Conservation (phyloP, 2,797 vertebrate genomes). For the Hippopotamyrus pictus region DNA sequence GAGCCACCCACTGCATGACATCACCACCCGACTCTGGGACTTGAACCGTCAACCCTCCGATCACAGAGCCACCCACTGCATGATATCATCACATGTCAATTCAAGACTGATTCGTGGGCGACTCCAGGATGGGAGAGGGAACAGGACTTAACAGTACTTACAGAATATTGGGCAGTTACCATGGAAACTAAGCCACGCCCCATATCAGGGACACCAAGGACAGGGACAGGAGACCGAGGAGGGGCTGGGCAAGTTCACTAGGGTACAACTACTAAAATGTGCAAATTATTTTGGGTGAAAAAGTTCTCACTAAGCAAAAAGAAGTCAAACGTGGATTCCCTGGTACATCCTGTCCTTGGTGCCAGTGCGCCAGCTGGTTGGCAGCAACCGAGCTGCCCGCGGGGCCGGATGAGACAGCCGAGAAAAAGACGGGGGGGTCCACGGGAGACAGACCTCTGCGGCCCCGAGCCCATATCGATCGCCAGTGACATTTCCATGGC, state of each 20-base stretch:
- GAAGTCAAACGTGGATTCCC: neutral
- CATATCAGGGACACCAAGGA: neutral
- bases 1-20: neutral
- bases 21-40: neutral
- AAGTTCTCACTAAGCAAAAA: slow-evolving; percentile 3
- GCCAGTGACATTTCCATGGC: slow-evolving; percentile 1
- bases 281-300: neutral
- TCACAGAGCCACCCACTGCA: neutral
- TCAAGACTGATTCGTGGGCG: neutral
- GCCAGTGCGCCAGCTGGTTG: neutral
- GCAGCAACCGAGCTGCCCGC: neutral
- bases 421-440: neutral
- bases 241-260: neutral
- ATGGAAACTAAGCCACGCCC: neutral
- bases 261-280: neutral
- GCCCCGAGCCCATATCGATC: neutral
- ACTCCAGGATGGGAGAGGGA: neutral
- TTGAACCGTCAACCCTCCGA: neutral
- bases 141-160: neutral
- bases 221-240: neutral
- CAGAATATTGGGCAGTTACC: neutral
- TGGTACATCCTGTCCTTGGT: neutral
- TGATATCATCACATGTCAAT: neutral
- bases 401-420: neutral
- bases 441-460: neutral